Evolutionary conservation across 2,113 vertebrate species (phyloP).

Genomic region (Pseudolaguvia tuberculata): DNA sequence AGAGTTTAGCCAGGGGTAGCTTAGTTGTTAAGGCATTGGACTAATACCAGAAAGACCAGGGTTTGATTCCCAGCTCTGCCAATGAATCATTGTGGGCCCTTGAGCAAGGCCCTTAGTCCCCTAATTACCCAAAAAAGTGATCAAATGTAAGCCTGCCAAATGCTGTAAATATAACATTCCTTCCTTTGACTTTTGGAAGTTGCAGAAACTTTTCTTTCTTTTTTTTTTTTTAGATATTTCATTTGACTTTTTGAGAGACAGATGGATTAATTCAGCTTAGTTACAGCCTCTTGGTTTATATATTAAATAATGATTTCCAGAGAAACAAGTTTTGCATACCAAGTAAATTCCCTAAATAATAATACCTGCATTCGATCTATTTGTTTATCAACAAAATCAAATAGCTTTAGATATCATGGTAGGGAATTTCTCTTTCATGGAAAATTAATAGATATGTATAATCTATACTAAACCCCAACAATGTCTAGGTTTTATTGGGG

Average conservation of each 20-base stretch:
- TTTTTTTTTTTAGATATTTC: not conserved
- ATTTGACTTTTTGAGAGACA: constrained; percentile 4
- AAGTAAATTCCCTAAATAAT: not conserved
- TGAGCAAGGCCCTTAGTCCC: no score
- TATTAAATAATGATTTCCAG: not conserved
- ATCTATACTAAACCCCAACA: not conserved
- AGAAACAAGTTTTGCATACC: not conserved
- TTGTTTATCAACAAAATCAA: not conserved
- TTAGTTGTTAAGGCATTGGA: no score
- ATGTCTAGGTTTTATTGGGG: no score
- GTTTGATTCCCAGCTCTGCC: no score
- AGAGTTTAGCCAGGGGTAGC: no score
- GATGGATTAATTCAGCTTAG: not conserved
- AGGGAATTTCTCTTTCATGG: not conserved
- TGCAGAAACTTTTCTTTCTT: not conserved
- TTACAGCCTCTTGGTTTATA: not conserved
- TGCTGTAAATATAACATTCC: no score
- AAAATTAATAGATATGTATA: no score
- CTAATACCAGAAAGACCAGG: no score
- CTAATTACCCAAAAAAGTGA: no score
- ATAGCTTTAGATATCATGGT: not conserved
- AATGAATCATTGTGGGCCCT: no score
- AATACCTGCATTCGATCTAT: not conserved
- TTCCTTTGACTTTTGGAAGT: not conserved
- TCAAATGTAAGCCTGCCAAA: no score